Conservation (phyloP, 2,888 invertebrate genomes). For the Listrodromus nycthemerus region DNA sequence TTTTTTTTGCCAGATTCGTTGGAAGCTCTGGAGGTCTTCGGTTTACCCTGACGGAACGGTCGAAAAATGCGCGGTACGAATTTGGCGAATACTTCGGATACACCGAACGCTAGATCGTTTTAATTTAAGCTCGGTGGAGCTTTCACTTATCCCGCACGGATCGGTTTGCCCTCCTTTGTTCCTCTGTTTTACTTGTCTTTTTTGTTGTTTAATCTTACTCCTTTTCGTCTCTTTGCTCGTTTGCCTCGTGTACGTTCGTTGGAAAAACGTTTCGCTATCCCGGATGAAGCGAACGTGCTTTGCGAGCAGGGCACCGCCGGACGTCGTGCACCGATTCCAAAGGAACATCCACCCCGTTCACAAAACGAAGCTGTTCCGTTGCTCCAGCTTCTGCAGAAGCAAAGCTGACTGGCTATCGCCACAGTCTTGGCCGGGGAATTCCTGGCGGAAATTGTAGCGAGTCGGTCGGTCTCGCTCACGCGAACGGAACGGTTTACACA, state of each 20-base stretch:
- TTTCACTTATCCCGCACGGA: not conserved
- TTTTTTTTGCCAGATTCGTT: not conserved
- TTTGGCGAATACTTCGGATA: conserved; percentile 62
- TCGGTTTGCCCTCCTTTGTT: conserved; percentile 13
- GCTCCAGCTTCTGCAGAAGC: not conserved
- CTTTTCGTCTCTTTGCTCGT: conserved; percentile 27
- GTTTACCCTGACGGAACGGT: conserved; percentile 3
- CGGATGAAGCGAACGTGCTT: conserved; percentile 43
- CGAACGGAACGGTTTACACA: not conserved
- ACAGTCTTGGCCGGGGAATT: not conserved
- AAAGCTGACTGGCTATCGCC: not conserved
- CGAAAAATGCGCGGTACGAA: conserved; percentile 48
- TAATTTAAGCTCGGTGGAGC: conserved; percentile 51
- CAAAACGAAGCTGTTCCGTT: not conserved
- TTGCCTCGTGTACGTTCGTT: conserved; percentile 13
- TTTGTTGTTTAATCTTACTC: not conserved
- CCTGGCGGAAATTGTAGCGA: not conserved
- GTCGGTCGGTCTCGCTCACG: not conserved
- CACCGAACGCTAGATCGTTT: conserved; percentile 56
- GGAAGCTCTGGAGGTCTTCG: not conserved
- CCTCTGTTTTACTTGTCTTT: not conserved
- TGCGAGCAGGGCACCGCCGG: conserved; percentile 12
- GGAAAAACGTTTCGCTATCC: conserved; percentile 20
- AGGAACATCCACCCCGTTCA: conserved; percentile 2
- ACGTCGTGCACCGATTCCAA: conserved; percentile 35